Conservation (phyloP, 2,113 vertebrate genomes). For the Herpailurus yagouaroundi region DNA sequence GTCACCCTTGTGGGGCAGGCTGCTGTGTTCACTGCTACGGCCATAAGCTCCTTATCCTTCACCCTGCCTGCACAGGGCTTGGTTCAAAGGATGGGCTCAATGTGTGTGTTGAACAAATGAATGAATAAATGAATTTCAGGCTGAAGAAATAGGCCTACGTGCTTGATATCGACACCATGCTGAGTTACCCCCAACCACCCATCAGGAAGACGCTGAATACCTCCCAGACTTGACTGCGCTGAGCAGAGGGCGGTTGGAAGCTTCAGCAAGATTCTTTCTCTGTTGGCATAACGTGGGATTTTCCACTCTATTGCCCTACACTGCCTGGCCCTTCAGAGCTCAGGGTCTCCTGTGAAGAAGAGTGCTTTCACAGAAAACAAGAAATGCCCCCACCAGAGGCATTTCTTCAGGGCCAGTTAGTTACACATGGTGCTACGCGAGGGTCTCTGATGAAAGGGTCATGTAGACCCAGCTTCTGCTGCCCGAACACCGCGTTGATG, state of each 20-base stretch:
- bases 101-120: not conserved
- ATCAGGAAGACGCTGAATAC: not conserved
- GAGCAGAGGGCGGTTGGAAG: not conserved
- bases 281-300: not conserved
- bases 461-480: not conserved
- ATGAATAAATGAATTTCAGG: not conserved
- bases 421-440: not conserved
- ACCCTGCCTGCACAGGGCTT: not conserved
- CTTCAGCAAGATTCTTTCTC: not conserved
- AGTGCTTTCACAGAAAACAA: not conserved
- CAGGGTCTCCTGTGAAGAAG: not conserved
- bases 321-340: not conserved
- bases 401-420: not conserved
- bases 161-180: not conserved
- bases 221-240: not conserved
- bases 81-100: not conserved
- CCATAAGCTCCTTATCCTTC: not conserved
- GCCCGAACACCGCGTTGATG: not conserved
- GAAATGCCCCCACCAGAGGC: not conserved
- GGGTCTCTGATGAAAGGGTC: not conserved
- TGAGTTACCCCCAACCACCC: not conserved
- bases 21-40: not conserved
- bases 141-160: not conserved
- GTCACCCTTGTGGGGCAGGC: not conserved
- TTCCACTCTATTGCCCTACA: not conserved